These are phyloP conservation scores for Allygus modestus DNA, from an alignment of 2,888 invertebrate genomes.

Conservation along the genomic window DNA sequence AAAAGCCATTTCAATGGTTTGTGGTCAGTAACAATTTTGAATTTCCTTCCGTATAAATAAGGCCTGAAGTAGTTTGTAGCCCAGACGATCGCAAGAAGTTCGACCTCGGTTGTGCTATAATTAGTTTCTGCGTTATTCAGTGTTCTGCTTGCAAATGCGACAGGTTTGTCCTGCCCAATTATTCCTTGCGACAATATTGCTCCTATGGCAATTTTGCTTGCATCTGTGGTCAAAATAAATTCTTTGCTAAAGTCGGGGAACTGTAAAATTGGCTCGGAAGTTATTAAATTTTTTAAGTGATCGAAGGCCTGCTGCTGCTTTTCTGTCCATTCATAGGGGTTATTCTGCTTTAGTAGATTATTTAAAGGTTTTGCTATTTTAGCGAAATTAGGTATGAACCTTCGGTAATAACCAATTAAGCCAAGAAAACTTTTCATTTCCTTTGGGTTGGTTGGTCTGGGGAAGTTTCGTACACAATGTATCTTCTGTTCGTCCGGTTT, in stretches of 20 bases:
- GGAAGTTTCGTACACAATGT: not conserved
- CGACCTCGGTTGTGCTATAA: constrained; percentile 33
- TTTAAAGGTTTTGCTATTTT: constrained; percentile 41
- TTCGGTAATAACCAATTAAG: constrained; percentile 20
- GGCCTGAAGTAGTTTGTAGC: constrained; percentile 19
- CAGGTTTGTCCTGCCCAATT: constrained; percentile 38
- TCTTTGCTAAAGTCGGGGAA: constrained; percentile 26
- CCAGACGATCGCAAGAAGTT: constrained; percentile 50
- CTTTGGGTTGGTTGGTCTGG: constrained; percentile 6
- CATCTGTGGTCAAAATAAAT: constrained; percentile 42
- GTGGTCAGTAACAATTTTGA: constrained; percentile 51
- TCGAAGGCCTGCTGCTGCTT: constrained; percentile 37
- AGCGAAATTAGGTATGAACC: constrained; percentile 56
- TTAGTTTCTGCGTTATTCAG: constrained; percentile 30
- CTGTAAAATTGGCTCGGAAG: constrained; percentile 1
- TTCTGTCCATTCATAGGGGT: not conserved
- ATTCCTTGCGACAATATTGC: constrained; percentile 25
- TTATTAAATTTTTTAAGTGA: constrained; percentile 25
- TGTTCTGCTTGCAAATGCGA: constrained; percentile 34
- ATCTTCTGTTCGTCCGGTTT: constrained; percentile 44
- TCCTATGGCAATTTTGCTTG: constrained; percentile 30
- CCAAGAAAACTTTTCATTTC: constrained; percentile 31
- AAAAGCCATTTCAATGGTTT: constrained; percentile 35
- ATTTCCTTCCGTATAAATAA: constrained; percentile 20
- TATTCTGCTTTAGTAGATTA: constrained; percentile 12